A percentile compares a stretch with the other conserved stretches of the same genome.
phyloP scores from a whole-genome alignment of 2,797 vertebrate species.

The Pogoniulus pusillus region DNA sequence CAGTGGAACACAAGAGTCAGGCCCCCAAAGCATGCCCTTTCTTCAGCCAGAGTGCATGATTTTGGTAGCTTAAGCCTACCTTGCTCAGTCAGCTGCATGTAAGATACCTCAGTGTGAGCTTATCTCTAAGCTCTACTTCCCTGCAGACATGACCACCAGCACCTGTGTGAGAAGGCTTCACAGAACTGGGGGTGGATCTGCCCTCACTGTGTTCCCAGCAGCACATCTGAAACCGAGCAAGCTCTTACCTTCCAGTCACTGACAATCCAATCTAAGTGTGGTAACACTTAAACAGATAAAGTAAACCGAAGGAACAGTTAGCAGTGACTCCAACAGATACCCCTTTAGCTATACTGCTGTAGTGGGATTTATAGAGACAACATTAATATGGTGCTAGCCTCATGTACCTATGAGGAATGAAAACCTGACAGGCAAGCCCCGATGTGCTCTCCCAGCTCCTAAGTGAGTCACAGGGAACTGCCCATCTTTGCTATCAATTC shows the following conservation, averaged over 20 bases:
- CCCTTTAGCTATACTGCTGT: background rate
- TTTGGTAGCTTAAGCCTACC: background rate
- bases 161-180: too few species aligned
- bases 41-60: background rate
- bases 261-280: background rate
- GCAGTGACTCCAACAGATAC: background rate
- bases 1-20: background rate
- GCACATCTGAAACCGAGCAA: background rate
- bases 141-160: background rate
- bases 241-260: background rate
- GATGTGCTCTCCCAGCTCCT: background rate
- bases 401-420: background rate
- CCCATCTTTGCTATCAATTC: background rate
- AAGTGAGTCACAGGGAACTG: background rate
- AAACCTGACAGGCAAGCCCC: background rate
- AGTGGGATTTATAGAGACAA: background rate
- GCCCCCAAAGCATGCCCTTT: background rate
- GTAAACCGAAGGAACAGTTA: background rate
- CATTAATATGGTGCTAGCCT: too few species aligned
- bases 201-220: background rate
- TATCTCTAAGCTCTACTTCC: background rate
- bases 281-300: background rate
- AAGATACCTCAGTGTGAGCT: background rate
- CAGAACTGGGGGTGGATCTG: background rate
- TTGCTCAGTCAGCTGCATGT: background rate